Evolutionary conservation across 2,113 vertebrate genomes (phyloP), one percentile per base, ranked within the genome.

Genomic region (Microcebus ravelobensis): DNA sequence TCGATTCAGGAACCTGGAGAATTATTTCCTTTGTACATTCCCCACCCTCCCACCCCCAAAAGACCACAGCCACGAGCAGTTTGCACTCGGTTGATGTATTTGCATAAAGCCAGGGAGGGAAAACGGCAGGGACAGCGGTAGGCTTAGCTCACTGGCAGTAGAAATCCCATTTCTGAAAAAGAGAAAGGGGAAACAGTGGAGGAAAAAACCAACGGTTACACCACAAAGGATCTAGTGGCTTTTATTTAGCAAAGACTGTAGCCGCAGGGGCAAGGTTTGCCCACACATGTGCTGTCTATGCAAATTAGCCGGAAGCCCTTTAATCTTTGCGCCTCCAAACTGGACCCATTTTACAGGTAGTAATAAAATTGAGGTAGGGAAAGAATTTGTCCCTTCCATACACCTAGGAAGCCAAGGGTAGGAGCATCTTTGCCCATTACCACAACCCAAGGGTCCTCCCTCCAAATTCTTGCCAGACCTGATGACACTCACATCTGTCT

Each of bases 121-220:
- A 31, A 87, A 67, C 31, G 21, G 57, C 70, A 84, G 27, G 59
- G 39, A 74, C 29, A 39, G 67, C 12, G 2, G 73, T 68, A 93
- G 65, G 48, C 39, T 85, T 93, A 86, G 76, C 20, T 99, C 98
- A 99, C 97, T 98, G 92, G 96, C 99, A 99, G 98, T 99, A 99
- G 98, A 99, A 99, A 98, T 99, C 99, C 99, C 99, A 99, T 97
- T 98, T 98, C 99, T 99, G 98, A 34, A 99, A 98, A 80, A 97
- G 39, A 97, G 71, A 92, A 65, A 97, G 27, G 93, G 20, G 27
- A 55, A 91, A 27, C 92, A 48, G 73, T 59, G 84, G 68, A 92
- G 57, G 88, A 55, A 86, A 86, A 97, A 97, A 92, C 5, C 34
- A 45, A 34, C 13, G 18, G 67, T 97, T 55, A 93, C 27, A 92